Evolutionary conservation across 2,888 invertebrate species (phyloP).

Genomic region (Scaptomyza cyrtandrae): DNA sequence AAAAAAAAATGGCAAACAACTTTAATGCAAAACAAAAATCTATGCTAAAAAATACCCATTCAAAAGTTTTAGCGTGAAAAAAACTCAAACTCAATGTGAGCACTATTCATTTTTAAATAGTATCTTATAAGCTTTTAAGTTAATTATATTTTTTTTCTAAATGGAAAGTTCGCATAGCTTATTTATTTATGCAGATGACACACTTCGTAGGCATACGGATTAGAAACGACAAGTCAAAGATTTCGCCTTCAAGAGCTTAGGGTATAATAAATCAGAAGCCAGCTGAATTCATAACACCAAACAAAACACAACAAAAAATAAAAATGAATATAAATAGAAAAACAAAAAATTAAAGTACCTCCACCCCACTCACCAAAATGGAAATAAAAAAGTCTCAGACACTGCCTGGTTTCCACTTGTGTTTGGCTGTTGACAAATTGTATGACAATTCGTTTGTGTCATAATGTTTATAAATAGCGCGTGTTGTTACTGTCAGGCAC

Average conservation of each 20-base stretch:
- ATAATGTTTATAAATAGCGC: conserved; percentile 81
- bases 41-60: conserved; percentile 23
- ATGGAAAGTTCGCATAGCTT: neutral
- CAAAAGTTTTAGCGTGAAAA: neutral
- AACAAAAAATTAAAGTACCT: neutral
- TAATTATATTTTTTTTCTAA: conserved; percentile 6
- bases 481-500: conserved; percentile 60
- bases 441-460: conserved; percentile 80
- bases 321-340: conserved; percentile 43
- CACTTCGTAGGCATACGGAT: conserved; percentile 23
- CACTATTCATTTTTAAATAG: neutral
- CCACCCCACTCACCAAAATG: conserved; percentile 16
- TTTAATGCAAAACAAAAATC: neutral
- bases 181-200: conserved; percentile 10
- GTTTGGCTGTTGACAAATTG: conserved; percentile 76
- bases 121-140: conserved; percentile 2
- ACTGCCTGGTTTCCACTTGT: conserved; percentile 37
- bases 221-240: conserved; percentile 23
- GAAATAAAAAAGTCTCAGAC: conserved; percentile 5
- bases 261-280: conserved; percentile 45
- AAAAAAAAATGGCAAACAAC: conserved; percentile 22
- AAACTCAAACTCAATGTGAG: conserved; percentile 9
- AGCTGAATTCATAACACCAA: conserved; percentile 38
- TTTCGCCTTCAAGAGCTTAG: conserved; percentile 39
- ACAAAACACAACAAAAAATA: conserved; percentile 17